Evolutionary conservation across 37 sponge, comb jelly and placozoan genomes (phyloP).

Genomic region (Dysidea cf. avara): DNA sequence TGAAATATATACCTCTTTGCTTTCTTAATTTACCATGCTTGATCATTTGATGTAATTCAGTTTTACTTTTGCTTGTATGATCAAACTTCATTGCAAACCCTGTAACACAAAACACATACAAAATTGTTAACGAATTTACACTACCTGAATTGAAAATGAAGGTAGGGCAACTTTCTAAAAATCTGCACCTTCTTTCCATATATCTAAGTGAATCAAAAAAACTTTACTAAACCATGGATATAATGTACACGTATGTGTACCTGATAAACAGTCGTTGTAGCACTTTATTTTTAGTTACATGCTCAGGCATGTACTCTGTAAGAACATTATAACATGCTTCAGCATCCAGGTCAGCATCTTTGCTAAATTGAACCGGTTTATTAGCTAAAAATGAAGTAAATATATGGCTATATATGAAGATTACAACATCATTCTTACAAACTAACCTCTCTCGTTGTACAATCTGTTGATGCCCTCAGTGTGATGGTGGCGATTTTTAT

Average conservation of each 20-base stretch:
- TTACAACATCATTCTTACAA: too few species aligned
- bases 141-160: slow-evolving; percentile 64
- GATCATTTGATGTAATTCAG: too few species aligned
- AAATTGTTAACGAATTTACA: not conserved
- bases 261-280: slow-evolving; percentile 72
- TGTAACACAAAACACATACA: not conserved
- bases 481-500: not conserved
- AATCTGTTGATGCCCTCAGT: slow-evolving; percentile 55
- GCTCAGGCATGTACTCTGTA: slow-evolving; percentile 42
- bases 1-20: too few species aligned
- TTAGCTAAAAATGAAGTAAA: too few species aligned
- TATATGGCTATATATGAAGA: not conserved
- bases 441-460: slow-evolving; percentile 10
- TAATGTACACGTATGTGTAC: too few species aligned
- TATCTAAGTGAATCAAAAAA: slow-evolving; percentile 68
- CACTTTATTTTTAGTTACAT: slow-evolving; percentile 50
- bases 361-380: slow-evolving; percentile 5
- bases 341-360: slow-evolving; percentile 17
- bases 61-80: too few species aligned
- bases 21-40: too few species aligned
- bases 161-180: slow-evolving; percentile 56
- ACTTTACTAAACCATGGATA: too few species aligned
- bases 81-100: not conserved
- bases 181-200: slow-evolving; percentile 75
- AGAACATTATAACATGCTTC: slow-evolving; percentile 57